phyloP scores from a whole-genome alignment of 37 sponge, comb jelly and placozoan species.

The Cliona cf. orientalis region DNA sequence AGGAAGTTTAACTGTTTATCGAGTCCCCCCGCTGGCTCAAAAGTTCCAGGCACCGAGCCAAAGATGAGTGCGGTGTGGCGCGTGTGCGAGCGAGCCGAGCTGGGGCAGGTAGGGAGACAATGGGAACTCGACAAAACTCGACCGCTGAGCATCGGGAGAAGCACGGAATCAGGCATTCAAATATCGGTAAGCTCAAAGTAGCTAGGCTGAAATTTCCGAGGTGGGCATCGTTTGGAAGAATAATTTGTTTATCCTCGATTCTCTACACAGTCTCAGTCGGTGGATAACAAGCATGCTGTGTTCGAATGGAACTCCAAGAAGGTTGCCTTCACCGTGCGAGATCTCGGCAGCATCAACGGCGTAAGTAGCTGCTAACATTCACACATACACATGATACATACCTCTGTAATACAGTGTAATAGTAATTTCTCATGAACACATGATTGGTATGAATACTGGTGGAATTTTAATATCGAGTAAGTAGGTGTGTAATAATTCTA shows the following conservation, averaged over 20 bases:
- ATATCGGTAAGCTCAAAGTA: conserved; percentile 21
- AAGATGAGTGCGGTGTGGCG: conserved; percentile 14
- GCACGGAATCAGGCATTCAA: conserved; percentile 13
- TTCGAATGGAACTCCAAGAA: conserved; percentile 26
- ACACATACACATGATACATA: neutral
- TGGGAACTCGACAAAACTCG: neutral
- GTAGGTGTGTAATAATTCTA: neutral
- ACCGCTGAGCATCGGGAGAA: conserved; percentile 8
- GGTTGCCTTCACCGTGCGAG: conserved; percentile 13
- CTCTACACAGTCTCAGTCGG: conserved; percentile 24
- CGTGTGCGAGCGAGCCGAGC: conserved; percentile 7
- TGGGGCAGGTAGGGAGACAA: neutral
- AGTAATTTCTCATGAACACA: too few species aligned
- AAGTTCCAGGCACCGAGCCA: too few species aligned
- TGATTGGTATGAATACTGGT: too few species aligned
- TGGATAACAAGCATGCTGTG: conserved; percentile 49
- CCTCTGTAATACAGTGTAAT: too few species aligned
- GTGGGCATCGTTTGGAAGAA: neutral
- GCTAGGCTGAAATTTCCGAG: neutral
- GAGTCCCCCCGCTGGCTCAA: too few species aligned
- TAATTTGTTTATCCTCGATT: neutral
- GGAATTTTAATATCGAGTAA: too few species aligned
- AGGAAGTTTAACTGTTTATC: too few species aligned
- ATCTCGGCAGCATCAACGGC: conserved; percentile 58
- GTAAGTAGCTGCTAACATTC: too few species aligned